These are phyloP conservation scores for Hypena proboscidalis DNA, from an alignment of 2,888 invertebrate species.

Conservation along the genomic window DNA sequence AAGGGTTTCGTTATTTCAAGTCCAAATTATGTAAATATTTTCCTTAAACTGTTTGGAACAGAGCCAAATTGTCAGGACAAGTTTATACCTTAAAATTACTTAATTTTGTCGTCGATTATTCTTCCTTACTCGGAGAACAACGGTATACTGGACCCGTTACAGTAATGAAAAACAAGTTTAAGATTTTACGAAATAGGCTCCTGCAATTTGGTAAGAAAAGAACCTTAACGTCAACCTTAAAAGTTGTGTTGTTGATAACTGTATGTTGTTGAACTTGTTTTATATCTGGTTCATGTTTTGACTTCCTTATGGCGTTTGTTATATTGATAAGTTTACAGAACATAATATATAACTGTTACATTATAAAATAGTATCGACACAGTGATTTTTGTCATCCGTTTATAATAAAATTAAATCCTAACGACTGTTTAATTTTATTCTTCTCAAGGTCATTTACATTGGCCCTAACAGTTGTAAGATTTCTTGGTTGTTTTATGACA, in stretches of 20 bases:
- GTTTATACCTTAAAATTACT: constrained; percentile 43
- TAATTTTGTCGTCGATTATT: constrained; percentile 37
- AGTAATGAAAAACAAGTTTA: constrained; percentile 32
- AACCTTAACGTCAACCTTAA: constrained; percentile 21
- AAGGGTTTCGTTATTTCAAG: constrained; percentile 50
- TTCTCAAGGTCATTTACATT: constrained; percentile 27
- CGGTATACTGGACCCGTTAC: constrained; percentile 40
- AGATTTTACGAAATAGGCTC: constrained; percentile 28
- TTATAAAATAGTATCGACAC: constrained; percentile 16
- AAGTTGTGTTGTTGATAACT: constrained; percentile 5
- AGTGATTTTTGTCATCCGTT: constrained; percentile 8
- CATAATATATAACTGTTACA: constrained; percentile 13
- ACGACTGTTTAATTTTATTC: constrained; percentile 17
- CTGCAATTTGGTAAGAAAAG: constrained; percentile 16
- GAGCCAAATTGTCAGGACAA: constrained; percentile 52
- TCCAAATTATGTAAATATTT: constrained; percentile 58
- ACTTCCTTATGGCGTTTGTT: constrained; percentile 24
- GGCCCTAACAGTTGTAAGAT: constrained; percentile 18
- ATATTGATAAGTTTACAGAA: constrained; percentile 20
- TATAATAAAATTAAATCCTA: constrained; percentile 14
- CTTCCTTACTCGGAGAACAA: constrained; percentile 24
- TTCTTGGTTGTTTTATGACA: constrained; percentile 20
- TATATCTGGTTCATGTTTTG: constrained; percentile 22
- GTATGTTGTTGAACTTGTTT: neutral
- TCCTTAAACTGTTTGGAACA: constrained; percentile 57